Base-by-base conservation (phyloP, 1,140 invertebrate genomes). In the Dendrolimus kikuchii region DNA sequence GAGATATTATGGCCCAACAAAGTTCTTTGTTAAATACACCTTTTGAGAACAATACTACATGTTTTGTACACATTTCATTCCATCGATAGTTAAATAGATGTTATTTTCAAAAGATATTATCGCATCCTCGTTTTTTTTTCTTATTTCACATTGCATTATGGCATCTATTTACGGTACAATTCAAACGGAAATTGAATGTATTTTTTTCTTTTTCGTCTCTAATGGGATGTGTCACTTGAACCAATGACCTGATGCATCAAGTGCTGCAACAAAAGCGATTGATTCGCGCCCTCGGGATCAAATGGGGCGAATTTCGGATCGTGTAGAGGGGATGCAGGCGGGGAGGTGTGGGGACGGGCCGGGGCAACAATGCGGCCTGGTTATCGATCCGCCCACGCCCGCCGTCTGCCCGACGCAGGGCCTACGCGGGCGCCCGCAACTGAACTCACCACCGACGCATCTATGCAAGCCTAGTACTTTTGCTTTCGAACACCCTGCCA, bases 351-450 rank as follows among this genome's bases (percentile, higher is more conserved):
- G 46, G 51, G 44, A 55, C 49, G 58, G 63, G 59, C 58, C 61
- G 57, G 68, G 68, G 67, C 49, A 81, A 83, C 77, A 83, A 83
- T 81, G 77, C 77, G 80, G 77, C 80, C 77, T 42, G 63, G 66
- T 71, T 84, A 84, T 84, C 77, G 81, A 84, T 84, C 76, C 76
- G 69, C 75, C 73, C 68, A 67, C 74, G 74, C 66, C 53, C 56
- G 49, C 38, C 58, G 63, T 64, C 61, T 69, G 72, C 74, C 76
- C 75, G 63, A 66, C 68, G 55, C 50, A 51, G 57, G 66, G 62
- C 65, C 64, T 64, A 66, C 63, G 65, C 66, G 63, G 49, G 55
- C 54, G 46, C 57, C 51, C 23, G 23, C 23, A 23, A 23, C 23
- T 23, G 23, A 23, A 57, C 52, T 51, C 57, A 62, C 68, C 76